Conservation (phyloP, 1,140 invertebrate genomes). For the Carcinoscorpius rotundicauda region DNA sequence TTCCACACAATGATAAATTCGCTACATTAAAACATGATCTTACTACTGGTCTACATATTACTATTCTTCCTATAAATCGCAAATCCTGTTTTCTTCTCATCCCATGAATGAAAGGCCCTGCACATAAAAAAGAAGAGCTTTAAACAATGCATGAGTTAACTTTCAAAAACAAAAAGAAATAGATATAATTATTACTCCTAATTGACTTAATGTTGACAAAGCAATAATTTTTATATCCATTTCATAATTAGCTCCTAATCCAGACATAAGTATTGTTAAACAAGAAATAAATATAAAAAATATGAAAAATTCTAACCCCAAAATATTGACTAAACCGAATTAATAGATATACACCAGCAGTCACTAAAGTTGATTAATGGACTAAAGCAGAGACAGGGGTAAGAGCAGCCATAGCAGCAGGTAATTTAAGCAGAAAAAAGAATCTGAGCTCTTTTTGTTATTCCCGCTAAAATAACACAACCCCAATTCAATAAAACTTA, state of each 20-base stretch:
- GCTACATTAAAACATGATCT: too few relatives aligned
- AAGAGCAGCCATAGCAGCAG: conserved; percentile 52
- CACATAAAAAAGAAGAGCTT: conserved; percentile 3
- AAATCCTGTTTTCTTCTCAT: neutral
- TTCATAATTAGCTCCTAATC: conserved; percentile 5
- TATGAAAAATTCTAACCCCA: too few relatives aligned
- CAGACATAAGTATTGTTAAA: neutral
- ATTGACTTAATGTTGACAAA: conserved; percentile 3
- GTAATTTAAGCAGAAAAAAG: conserved; percentile 55
- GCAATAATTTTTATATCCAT: conserved; percentile 11
- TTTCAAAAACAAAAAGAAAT: neutral
- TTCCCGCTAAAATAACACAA: conserved; percentile 40
- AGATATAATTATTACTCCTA: neutral
- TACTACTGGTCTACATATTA: too few relatives aligned
- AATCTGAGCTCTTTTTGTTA: conserved; percentile 61
- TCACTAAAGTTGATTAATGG: conserved; percentile 60
- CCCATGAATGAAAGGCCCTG: neutral
- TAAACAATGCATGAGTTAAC: conserved; percentile 6
- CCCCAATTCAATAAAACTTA: conserved; percentile 34
- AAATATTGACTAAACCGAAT: too few relatives aligned
- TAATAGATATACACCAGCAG: conserved; percentile 54
- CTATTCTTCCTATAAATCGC: conserved; percentile 1
- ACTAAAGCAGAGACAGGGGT: conserved; percentile 56
- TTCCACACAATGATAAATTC: too few relatives aligned
- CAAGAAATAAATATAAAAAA: too few relatives aligned